Conservation (phyloP, 2,797 vertebrate genomes). For the Poeciliopsis paucimaculata region DNA sequence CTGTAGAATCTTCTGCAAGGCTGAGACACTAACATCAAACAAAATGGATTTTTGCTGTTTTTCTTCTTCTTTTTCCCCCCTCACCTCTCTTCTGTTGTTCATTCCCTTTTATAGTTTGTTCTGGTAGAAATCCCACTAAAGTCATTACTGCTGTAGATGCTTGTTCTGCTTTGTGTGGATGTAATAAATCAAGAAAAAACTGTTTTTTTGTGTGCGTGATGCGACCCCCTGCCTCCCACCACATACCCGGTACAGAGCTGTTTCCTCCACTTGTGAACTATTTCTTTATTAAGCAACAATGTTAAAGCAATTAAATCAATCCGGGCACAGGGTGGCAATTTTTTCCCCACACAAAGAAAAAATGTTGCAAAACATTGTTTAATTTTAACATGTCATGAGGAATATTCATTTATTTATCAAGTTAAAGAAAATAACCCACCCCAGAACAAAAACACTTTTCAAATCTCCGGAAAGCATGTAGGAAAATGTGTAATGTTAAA, state of each 20-base stretch:
- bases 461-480: neutral
- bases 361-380: neutral
- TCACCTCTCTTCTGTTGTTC: constrained; percentile 47
- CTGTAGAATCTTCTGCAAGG: constrained; percentile 63
- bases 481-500: neutral
- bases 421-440: too few species aligned
- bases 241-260: neutral
- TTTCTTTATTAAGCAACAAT: neutral
- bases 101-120: constrained; percentile 32
- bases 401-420: neutral
- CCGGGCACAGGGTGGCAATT: neutral
- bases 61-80: constrained; percentile 21
- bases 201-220: constrained; percentile 18
- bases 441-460: neutral
- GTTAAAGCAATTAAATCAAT: neutral
- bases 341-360: too few species aligned
- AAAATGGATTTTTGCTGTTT: constrained; percentile 80
- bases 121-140: constrained; percentile 43
- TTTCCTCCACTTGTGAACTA: neutral
- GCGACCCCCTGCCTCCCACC: constrained; percentile 3
- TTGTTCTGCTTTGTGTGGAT: constrained; percentile 50
- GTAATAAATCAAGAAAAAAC: constrained; percentile 56
- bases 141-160: constrained; percentile 40
- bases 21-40: constrained; percentile 81
- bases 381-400: neutral